These are phyloP conservation scores for Oncopeltus fasciatus DNA, from an alignment of 1,140 invertebrate species.

Conservation along the genomic window DNA sequence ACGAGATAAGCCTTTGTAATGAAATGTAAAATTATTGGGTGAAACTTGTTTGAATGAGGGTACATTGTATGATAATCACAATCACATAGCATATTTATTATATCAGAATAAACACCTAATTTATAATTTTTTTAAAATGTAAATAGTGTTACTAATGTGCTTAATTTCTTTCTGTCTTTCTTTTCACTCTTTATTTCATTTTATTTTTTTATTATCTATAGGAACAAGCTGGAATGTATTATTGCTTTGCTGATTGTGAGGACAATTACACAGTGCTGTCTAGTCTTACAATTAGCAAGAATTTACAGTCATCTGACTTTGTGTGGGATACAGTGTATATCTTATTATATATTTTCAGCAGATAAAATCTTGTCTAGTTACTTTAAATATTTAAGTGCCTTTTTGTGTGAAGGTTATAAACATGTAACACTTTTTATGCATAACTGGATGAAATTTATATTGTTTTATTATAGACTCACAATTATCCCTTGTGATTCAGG, in stretches of 20 bases:
- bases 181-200: neutral
- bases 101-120: neutral
- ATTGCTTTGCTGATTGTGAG: neutral
- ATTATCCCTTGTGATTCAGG: neutral
- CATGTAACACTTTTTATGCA: neutral
- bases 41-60: neutral
- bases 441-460: neutral
- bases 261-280: neutral
- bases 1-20: neutral
- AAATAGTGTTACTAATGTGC: neutral
- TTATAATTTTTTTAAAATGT: neutral
- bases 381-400: slow-evolving; percentile 12
- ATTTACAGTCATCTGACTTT: neutral
- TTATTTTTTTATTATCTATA: neutral
- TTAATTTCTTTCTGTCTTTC: neutral
- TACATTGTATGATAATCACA: slow-evolving; percentile 4
- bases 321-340: too few species aligned
- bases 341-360: neutral
- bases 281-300: neutral
- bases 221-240: neutral
- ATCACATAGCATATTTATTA: neutral
- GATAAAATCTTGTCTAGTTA: neutral
- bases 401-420: slow-evolving; percentile 5
- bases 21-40: neutral
- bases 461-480: slow-evolving; percentile 5